Evolutionary conservation across 1,140 invertebrate species (phyloP).

Genomic region (Hyles euphorbiae): DNA sequence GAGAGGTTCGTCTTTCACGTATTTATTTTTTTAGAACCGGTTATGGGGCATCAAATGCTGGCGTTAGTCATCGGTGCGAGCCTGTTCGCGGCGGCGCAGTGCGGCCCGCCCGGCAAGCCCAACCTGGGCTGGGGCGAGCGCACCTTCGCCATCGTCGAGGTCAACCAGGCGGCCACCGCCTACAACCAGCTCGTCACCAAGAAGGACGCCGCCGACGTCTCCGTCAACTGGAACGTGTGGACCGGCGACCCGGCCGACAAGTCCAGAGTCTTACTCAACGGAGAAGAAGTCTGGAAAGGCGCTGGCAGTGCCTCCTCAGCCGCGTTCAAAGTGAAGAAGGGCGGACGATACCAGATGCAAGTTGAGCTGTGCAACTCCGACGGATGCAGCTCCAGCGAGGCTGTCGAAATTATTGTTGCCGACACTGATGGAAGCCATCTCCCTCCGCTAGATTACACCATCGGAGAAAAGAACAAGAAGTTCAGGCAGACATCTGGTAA

Average conservation of each 20-base stretch:
- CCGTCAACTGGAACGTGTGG: constrained; percentile 65
- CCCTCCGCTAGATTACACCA: constrained; percentile 48
- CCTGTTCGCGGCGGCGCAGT: constrained; percentile 39
- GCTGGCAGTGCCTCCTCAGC: constrained; percentile 45
- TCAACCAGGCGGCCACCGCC: constrained; percentile 65
- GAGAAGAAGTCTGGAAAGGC: constrained; percentile 58
- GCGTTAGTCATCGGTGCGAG: constrained; percentile 38
- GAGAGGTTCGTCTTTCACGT: constrained; percentile 37
- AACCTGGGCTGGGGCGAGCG: constrained; percentile 62
- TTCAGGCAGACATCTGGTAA: constrained; percentile 68
- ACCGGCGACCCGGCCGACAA: constrained; percentile 56
- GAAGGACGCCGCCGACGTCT: constrained; percentile 56
- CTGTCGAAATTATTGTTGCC: constrained; percentile 59
- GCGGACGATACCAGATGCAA: constrained; percentile 59
- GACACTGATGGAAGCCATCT: constrained; percentile 68
- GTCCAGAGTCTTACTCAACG: constrained; percentile 48
- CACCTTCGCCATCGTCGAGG: constrained; percentile 64
- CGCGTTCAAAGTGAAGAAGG: constrained; percentile 59
- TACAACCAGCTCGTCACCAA: constrained; percentile 63
- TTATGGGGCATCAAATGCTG: constrained; percentile 48
- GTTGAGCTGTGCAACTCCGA: constrained; percentile 60
- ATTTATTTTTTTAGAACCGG: constrained; percentile 61
- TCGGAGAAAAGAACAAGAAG: constrained; percentile 59
- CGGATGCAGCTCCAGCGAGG: constrained; percentile 55
- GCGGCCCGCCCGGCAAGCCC: constrained; percentile 58